Percentiles rank a stretch among this genome's conserved stretches.
Conservation (phyloP, 2,888 invertebrate genomes). For the Philopedon plagiatum region DNA sequence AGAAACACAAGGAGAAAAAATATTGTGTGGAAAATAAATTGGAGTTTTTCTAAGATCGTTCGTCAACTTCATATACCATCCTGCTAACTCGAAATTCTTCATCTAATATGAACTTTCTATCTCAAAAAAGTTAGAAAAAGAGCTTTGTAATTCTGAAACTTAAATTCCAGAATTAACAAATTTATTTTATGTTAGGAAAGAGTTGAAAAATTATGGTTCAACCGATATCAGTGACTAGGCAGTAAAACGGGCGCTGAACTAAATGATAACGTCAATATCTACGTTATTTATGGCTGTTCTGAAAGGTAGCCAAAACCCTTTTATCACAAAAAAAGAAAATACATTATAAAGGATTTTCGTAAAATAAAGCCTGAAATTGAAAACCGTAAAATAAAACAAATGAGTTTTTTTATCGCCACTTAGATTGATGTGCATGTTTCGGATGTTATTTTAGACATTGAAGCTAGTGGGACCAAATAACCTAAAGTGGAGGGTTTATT, state of each 20-base stretch:
- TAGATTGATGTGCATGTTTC: constrained; percentile 21
- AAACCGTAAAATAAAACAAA: constrained; percentile 31
- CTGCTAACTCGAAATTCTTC: not conserved
- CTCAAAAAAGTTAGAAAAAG: not conserved
- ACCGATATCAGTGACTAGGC: constrained; percentile 21
- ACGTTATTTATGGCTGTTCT: constrained; percentile 27
- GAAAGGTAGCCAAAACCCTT: constrained; percentile 7
- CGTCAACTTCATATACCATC: too few species aligned
- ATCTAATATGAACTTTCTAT: not conserved
- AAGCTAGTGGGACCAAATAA: not conserved
- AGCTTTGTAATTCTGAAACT: constrained; percentile 2
- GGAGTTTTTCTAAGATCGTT: too few species aligned
- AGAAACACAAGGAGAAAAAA: too few species aligned
- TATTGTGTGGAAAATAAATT: too few species aligned
- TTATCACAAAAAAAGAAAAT: constrained; percentile 2
- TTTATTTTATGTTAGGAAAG: constrained; percentile 16
- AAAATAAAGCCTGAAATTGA: constrained; percentile 35
- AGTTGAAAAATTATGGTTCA: constrained; percentile 28
- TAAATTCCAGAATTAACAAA: constrained; percentile 8
- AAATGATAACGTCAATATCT: constrained; percentile 32
- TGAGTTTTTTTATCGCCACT: constrained; percentile 6
- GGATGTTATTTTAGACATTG: not conserved
- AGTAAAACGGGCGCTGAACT: constrained; percentile 21
- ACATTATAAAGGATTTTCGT: not conserved
- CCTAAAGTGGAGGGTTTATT: too few species aligned